These are phyloP conservation scores for Callinectes sapidus DNA, from an alignment of 2,888 invertebrate genomes.

Conservation along the genomic window DNA sequence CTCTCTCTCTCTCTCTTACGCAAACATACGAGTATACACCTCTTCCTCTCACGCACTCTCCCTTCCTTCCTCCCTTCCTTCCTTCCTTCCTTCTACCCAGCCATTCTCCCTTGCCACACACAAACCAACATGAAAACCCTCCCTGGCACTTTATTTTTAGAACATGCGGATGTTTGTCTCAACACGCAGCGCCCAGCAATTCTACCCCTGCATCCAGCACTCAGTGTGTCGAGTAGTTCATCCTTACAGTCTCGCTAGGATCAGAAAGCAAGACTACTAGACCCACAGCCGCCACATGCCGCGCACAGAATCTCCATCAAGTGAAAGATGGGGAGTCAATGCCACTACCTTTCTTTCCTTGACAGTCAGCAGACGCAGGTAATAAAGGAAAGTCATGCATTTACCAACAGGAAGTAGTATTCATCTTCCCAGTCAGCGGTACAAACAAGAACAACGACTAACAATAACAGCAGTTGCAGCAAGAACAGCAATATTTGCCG, in stretches of 20 bases:
- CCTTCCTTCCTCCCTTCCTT: conserved; percentile 21
- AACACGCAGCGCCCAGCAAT: background rate
- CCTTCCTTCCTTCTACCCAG: conserved; percentile 26
- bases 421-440: background rate
- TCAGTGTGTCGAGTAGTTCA: background rate
- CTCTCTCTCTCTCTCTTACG: background rate
- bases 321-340: background rate
- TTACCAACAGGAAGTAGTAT: background rate
- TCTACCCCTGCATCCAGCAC: background rate
- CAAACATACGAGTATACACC: background rate
- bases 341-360: background rate
- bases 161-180: background rate
- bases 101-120: background rate
- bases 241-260: background rate
- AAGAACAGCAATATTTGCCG: background rate
- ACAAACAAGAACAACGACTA: background rate
- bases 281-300: background rate
- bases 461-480: background rate
- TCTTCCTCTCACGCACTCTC: background rate
- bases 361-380: background rate
- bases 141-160: background rate
- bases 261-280: background rate
- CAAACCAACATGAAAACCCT: background rate
- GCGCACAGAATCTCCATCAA: background rate
- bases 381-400: background rate